Conservation (phyloP, 2,888 invertebrate genomes). For the Mayetiola destructor region DNA sequence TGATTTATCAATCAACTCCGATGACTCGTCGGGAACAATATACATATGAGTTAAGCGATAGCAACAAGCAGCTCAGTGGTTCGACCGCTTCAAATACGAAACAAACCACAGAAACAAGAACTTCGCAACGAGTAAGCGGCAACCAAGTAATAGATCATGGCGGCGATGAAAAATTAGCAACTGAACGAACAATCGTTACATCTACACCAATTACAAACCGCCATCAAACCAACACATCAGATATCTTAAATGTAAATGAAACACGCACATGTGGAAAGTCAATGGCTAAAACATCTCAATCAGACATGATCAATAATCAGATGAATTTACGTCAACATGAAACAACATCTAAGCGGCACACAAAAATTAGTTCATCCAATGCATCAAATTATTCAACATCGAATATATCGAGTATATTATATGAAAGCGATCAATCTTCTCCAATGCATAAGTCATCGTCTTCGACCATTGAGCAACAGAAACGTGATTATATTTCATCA, state of each 20-base stretch:
- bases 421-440: neutral
- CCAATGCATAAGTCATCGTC: neutral
- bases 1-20: neutral
- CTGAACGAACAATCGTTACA: neutral
- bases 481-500: conserved; percentile 18
- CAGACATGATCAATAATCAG: conserved; percentile 16
- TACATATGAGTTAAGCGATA: neutral
- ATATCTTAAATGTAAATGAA: neutral
- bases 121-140: neutral
- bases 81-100: neutral
- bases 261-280: neutral
- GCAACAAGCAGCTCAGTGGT: neutral
- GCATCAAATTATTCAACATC: no score
- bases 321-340: conserved; percentile 16
- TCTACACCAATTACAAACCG: neutral
- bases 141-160: neutral
- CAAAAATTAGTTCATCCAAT: conserved; percentile 18
- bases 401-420: conserved; percentile 13
- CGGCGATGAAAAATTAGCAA: neutral
- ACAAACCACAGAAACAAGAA: neutral
- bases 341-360: conserved; percentile 18
- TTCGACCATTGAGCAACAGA: conserved; percentile 11
- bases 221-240: neutral
- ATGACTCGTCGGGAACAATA: neutral
- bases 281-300: conserved; percentile 6